These are phyloP conservation scores for Chlorops oryzae DNA, from an alignment of 1,140 invertebrate species.

Conservation along the genomic window DNA sequence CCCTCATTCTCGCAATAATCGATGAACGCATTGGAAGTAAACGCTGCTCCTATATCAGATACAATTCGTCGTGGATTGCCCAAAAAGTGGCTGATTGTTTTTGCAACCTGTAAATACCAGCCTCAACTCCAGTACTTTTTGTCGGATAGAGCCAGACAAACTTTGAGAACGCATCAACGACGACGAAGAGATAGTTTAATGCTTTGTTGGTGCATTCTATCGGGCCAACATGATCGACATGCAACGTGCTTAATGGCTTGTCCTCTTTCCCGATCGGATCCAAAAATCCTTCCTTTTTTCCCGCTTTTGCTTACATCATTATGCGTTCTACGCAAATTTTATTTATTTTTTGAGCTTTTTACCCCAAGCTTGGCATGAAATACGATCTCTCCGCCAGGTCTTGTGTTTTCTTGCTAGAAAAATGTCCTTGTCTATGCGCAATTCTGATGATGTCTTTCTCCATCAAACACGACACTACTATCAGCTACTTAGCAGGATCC, in stretches of 20 bases:
- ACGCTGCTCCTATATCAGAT: conserved; percentile 15
- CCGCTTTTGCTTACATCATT: not conserved
- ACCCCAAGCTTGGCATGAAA: conserved; percentile 3
- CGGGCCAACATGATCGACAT: conserved; percentile 25
- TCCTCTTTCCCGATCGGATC: conserved; percentile 3
- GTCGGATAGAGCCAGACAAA: conserved; percentile 29
- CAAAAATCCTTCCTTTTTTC: conserved; percentile 10
- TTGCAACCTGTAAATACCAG: not conserved
- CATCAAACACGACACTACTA: conserved; percentile 24
- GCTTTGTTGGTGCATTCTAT: conserved; percentile 1
- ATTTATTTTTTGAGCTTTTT: not conserved
- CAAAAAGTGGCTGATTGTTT: conserved; percentile 31
- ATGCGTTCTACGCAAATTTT: conserved; percentile 1
- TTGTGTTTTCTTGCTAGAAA: conserved; percentile 2
- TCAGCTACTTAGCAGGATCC: not conserved
- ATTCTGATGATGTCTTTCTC: conserved; percentile 18
- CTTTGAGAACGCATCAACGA: conserved; percentile 34
- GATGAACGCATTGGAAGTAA: conserved; percentile 12
- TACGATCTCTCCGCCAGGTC: conserved; percentile 2
- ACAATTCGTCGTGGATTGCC: conserved; percentile 8
- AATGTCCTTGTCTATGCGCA: conserved; percentile 24
- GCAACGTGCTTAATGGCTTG: conserved; percentile 1
- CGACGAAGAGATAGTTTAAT: conserved; percentile 31
- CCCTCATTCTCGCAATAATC: conserved; percentile 19
- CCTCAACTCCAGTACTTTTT: conserved; percentile 17